Conservation (phyloP, 2,888 invertebrate genomes). For the Pseudeuparius sepicola region DNA sequence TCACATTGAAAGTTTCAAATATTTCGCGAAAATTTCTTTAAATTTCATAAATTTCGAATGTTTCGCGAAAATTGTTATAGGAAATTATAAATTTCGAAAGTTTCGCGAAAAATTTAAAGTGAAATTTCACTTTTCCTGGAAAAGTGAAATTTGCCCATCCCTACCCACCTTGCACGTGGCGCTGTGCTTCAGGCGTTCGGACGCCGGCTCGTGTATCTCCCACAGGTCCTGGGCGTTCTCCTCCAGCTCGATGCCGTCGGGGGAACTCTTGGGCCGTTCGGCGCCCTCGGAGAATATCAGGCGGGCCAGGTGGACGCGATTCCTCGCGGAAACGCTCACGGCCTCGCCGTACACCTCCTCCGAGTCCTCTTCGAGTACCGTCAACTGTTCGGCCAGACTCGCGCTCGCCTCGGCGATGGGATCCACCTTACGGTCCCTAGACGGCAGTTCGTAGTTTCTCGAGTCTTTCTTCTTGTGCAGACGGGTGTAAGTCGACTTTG, state of each 20-base stretch:
- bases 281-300: slow-evolving; percentile 32
- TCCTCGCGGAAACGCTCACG: slow-evolving; percentile 17
- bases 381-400: slow-evolving; percentile 20
- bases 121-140: too few species aligned
- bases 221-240: slow-evolving; percentile 35
- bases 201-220: slow-evolving; percentile 31
- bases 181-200: slow-evolving; percentile 29
- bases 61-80: too few species aligned
- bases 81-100: too few species aligned
- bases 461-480: slow-evolving; percentile 25
- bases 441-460: slow-evolving; percentile 12
- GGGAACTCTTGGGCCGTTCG: slow-evolving; percentile 37
- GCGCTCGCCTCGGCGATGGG: not conserved
- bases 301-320: slow-evolving; percentile 32
- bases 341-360: slow-evolving; percentile 18
- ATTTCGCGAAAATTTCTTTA: too few species aligned
- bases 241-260: slow-evolving; percentile 35
- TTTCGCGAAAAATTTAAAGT: too few species aligned
- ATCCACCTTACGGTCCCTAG: slow-evolving; percentile 7
- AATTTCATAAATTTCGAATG: too few species aligned
- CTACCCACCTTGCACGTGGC: slow-evolving; percentile 30
- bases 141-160: too few species aligned
- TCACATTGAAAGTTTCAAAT: too few species aligned
- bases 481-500: slow-evolving; percentile 27
- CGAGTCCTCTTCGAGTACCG: slow-evolving; percentile 20